These are phyloP conservation scores for Datnioides undecimradiatus DNA, from an alignment of 2,113 vertebrate species.

Conservation along the genomic window DNA sequence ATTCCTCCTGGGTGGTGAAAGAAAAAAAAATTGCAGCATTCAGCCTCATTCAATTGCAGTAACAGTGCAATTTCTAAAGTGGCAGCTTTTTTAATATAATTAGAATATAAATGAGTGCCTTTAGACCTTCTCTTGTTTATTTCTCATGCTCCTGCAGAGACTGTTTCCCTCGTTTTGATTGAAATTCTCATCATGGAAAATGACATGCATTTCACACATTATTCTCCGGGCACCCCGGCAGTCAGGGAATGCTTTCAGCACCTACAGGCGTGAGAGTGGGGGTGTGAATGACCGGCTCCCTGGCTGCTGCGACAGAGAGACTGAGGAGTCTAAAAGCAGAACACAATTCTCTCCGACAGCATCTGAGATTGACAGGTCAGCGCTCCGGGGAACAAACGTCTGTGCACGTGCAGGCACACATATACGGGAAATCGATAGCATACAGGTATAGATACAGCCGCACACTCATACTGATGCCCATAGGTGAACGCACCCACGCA, in stretches of 20 bases:
- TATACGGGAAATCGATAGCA: constrained; percentile 31
- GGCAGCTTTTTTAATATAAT: constrained; percentile 35
- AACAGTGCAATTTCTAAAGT: constrained; percentile 6
- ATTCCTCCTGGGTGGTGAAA: not conserved
- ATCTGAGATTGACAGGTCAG: constrained; percentile 39
- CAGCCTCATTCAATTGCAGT: constrained; percentile 4
- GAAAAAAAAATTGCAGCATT: constrained; percentile 17
- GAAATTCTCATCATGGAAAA: constrained; percentile 33
- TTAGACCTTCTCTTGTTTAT: not conserved
- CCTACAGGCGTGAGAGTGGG: not conserved
- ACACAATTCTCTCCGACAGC: constrained; percentile 18
- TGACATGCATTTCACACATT: constrained; percentile 39
- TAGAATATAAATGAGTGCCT: constrained; percentile 21
- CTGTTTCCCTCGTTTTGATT: constrained; percentile 8
- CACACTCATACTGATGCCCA: constrained; percentile 5
- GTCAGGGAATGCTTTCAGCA: constrained; percentile 24
- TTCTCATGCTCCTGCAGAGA: constrained; percentile 1
- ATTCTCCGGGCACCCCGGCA: not conserved
- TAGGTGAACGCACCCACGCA: constrained; percentile 16
- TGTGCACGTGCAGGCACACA: constrained; percentile 13
- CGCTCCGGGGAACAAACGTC: constrained; percentile 22
- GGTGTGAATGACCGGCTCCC: constrained; percentile 30
- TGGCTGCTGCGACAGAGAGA: constrained; percentile 13
- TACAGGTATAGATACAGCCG: not conserved
- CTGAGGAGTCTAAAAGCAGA: constrained; percentile 28